Conservation (phyloP, 2,888 invertebrate genomes). For the Mantis religiosa region DNA sequence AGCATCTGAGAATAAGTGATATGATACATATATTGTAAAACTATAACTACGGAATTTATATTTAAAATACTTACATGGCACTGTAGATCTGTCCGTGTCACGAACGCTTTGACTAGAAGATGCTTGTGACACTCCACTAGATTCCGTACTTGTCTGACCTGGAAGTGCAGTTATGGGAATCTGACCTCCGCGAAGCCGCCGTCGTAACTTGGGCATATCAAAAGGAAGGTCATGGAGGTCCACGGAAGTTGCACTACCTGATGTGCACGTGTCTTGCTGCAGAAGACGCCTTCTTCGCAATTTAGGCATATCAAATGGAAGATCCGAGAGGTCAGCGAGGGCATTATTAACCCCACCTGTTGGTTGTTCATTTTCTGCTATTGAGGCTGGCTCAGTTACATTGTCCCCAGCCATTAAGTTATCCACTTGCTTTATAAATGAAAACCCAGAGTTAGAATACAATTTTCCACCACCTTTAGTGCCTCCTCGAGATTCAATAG, state of each 20-base stretch:
- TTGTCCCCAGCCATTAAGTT: constrained; percentile 41
- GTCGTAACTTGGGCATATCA: constrained; percentile 84
- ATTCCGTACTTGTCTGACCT: constrained; percentile 53
- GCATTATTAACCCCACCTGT: constrained; percentile 5
- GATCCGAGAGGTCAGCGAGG: constrained; percentile 48
- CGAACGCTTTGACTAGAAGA: constrained; percentile 78
- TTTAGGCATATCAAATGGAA: constrained; percentile 89
- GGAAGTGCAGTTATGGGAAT: background rate
- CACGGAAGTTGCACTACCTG: constrained; percentile 67
- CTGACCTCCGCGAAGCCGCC: constrained; percentile 56
- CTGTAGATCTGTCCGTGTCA: constrained; percentile 59
- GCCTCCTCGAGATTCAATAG: constrained; percentile 76
- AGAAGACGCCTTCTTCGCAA: constrained; percentile 55
- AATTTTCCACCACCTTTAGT: constrained; percentile 58
- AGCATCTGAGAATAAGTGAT: no score
- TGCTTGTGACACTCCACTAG: constrained; percentile 70
- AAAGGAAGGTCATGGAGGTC: constrained; percentile 81
- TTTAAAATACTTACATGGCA: constrained; percentile 44
- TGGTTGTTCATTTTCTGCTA: constrained; percentile 37
- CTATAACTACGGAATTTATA: background rate
- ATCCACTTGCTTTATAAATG: constrained; percentile 33
- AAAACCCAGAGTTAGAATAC: constrained; percentile 36
- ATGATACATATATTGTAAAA: no score
- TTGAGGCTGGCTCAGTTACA: constrained; percentile 42
- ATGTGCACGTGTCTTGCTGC: constrained; percentile 59